Conservation (phyloP, 2,113 vertebrate species). For the Trogon melanurus region DNA sequence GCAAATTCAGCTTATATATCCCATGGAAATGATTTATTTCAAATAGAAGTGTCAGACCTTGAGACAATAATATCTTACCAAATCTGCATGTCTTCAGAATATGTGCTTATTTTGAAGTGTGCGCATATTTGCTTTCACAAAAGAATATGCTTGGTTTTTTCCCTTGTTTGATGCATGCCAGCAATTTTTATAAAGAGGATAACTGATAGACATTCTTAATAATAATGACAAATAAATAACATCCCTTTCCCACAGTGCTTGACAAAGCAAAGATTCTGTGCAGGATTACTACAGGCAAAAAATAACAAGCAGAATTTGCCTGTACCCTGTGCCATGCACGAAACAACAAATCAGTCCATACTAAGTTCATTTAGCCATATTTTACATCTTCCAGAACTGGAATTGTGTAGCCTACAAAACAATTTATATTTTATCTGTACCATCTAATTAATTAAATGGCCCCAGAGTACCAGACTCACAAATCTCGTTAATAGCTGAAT, state of each 20-base stretch:
- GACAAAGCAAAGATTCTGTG: constrained; percentile 17
- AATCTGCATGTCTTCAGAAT: constrained; percentile 38
- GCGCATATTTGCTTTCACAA: constrained; percentile 6
- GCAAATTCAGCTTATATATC: not conserved
- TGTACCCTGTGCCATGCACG: not conserved
- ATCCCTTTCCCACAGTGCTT: constrained; percentile 33
- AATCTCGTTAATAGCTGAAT: constrained; percentile 87
- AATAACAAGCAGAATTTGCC: constrained; percentile 46
- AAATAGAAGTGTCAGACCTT: constrained; percentile 19
- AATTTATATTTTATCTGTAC: constrained; percentile 86
- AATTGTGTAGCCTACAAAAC: constrained; percentile 80
- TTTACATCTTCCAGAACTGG: constrained; percentile 71
- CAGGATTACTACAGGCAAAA: constrained; percentile 31
- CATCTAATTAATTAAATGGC: constrained; percentile 88
- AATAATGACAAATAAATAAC: constrained; percentile 45
- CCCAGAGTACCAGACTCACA: constrained; percentile 84
- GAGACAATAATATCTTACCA: constrained; percentile 33
- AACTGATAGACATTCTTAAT: constrained; percentile 40
- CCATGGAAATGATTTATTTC: constrained; percentile 13
- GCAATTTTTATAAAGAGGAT: not conserved
- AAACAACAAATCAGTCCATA: constrained; percentile 63
- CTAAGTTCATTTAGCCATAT: constrained; percentile 72
- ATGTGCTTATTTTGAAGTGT: not conserved
- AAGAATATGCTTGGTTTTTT: not conserved
- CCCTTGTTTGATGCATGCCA: not conserved